phyloP scores from a whole-genome alignment of 2,888 invertebrate species.

The Pachliopta kotzebuea region DNA sequence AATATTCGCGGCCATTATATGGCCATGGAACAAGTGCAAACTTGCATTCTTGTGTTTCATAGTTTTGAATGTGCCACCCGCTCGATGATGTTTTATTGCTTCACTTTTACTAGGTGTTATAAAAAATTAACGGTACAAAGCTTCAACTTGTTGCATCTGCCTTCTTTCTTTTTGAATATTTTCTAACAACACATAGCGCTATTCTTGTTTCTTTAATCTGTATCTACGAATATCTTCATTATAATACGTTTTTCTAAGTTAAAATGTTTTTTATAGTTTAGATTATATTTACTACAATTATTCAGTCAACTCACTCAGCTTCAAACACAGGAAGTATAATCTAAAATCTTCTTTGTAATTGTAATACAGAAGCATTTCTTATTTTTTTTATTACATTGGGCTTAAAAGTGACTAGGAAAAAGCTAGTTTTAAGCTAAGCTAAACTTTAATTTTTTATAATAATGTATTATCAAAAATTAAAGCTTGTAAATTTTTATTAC shows the following conservation, averaged over 20 bases:
- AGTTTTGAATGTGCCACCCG: conserved; percentile 38
- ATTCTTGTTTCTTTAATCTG: background rate
- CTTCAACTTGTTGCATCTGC: conserved; percentile 7
- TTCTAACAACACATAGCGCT: background rate
- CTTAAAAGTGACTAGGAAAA: too few species aligned
- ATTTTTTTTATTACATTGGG: too few species aligned
- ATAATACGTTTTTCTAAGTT: background rate
- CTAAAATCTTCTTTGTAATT: too few species aligned
- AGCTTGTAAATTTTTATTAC: too few species aligned
- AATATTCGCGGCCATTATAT: conserved; percentile 27
- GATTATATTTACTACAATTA: too few species aligned
- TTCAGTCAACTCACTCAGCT: too few species aligned
- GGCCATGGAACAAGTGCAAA: conserved; percentile 43
- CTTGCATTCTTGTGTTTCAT: conserved; percentile 27
- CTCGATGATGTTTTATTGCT: conserved; percentile 53
- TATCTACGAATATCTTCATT: background rate
- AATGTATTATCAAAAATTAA: too few species aligned
- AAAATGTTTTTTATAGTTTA: too few species aligned
- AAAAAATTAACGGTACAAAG: conserved; percentile 50
- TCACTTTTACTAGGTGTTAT: conserved; percentile 38
- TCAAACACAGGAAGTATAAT: too few species aligned
- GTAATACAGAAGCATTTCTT: too few species aligned
- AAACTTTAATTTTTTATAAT: too few species aligned
- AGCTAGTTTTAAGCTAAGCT: too few species aligned
- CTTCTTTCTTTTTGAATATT: background rate